phyloP scores from a whole-genome alignment of 2,113 vertebrate genomes.

The Colistium nudipinnis region DNA sequence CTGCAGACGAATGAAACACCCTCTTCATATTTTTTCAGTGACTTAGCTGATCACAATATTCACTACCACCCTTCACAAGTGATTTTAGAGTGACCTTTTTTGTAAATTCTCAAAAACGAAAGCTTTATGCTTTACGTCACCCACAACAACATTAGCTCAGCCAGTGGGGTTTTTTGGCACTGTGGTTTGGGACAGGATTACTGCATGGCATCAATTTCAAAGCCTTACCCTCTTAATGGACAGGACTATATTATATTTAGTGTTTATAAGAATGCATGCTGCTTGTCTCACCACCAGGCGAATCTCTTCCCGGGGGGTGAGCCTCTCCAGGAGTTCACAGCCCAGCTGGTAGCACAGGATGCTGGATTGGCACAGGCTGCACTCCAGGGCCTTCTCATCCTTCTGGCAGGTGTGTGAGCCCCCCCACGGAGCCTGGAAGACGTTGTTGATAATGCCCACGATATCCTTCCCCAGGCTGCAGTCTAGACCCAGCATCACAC shows the following conservation, averaged over 20 bases:
- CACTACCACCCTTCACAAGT: background rate
- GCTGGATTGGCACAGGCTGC: constrained; percentile 96
- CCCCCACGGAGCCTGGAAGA: constrained; percentile 98
- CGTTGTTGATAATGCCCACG: constrained; percentile 97
- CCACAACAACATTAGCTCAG: background rate
- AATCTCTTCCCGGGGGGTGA: constrained; percentile 96
- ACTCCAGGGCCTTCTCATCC: constrained; percentile 93
- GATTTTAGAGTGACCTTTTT: background rate
- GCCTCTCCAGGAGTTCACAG: constrained; percentile 93
- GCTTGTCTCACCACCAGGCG: constrained; percentile 92
- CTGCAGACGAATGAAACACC: constrained; percentile 74
- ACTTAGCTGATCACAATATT: background rate
- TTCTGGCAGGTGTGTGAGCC: constrained; percentile 98
- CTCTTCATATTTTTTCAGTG: background rate
- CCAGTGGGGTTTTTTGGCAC: constrained; percentile 3
- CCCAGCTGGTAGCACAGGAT: constrained; percentile 98
- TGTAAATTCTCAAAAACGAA: background rate
- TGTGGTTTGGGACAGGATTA: background rate
- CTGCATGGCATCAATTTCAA: constrained; percentile 14
- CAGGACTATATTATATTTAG: constrained; percentile 34
- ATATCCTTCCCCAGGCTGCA: constrained; percentile 94
- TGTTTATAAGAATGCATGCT: constrained; percentile 16
- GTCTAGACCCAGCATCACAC: constrained; percentile 94
- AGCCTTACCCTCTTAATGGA: constrained; percentile 5
- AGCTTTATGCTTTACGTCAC: background rate